A percentile compares a stretch with the other conserved stretches of the same genome.
Evolutionary conservation across 2,888 invertebrate genomes (phyloP).

Genomic region (Venusia cambrica): DNA sequence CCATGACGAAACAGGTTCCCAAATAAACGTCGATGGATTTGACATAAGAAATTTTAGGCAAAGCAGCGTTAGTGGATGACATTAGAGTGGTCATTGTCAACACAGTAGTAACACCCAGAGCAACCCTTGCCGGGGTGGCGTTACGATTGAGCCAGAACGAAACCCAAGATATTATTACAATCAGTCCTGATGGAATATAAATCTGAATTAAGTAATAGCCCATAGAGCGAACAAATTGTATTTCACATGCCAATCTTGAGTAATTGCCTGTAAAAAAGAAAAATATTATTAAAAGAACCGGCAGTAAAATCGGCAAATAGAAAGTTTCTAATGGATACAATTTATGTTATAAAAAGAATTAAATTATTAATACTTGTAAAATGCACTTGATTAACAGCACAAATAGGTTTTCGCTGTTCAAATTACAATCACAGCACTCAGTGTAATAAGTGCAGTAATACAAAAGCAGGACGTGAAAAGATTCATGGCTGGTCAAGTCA

Average conservation of each 20-base stretch:
- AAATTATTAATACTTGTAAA: conserved; percentile 16
- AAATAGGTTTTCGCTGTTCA: conserved; percentile 35
- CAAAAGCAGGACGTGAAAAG: conserved; percentile 79
- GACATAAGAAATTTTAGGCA: conserved; percentile 99
- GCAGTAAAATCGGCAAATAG: too few species aligned
- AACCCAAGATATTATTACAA: conserved; percentile 98
- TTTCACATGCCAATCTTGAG: conserved; percentile 96
- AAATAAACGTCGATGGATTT: conserved; percentile 98
- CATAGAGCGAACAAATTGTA: conserved; percentile 98
- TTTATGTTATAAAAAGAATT: too few species aligned
- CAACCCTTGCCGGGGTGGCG: conserved; percentile 96
- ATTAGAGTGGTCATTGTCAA: conserved; percentile 98
- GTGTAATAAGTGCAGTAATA: conserved; percentile 75
- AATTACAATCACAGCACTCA: conserved; percentile 61
- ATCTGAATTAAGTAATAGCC: conserved; percentile 99
- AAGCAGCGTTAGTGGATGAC: conserved; percentile 97
- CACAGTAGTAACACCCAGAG: conserved; percentile 96
- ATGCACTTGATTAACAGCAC: conserved; percentile 37
- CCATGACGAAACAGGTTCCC: conserved; percentile 99
- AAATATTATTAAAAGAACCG: conserved; percentile 3
- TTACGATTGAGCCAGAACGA: conserved; percentile 98
- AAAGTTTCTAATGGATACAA: too few species aligned
- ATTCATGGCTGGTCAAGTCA: conserved; percentile 59
- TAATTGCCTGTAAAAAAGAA: conserved; percentile 89
- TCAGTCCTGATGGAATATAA: conserved; percentile 98